Conservation (phyloP, 2,113 vertebrate species). For the Pterophyllum scalare region DNA sequence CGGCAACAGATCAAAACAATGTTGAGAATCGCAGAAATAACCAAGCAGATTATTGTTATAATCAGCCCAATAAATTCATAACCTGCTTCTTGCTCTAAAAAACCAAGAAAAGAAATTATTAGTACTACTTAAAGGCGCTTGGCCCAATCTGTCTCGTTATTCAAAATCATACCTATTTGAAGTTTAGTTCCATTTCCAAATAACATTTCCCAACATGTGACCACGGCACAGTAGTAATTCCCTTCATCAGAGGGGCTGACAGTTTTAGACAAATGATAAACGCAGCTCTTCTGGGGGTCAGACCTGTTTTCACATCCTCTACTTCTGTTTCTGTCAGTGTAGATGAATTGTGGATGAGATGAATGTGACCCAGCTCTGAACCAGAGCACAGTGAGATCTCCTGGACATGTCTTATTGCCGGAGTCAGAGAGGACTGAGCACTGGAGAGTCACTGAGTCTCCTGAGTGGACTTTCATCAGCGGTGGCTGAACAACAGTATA, state of each 20-base stretch:
- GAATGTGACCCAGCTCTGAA: not conserved
- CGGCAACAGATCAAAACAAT: not conserved
- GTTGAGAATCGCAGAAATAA: not conserved
- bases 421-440: not conserved
- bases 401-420: fast-evolving
- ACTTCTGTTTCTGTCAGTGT: not conserved
- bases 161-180: not conserved
- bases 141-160: not conserved
- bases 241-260: not conserved
- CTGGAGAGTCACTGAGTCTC: not conserved
- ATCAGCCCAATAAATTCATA: not conserved
- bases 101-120: not conserved
- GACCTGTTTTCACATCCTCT: fast-evolving
- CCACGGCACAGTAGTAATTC: not conserved
- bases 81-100: not conserved
- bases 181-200: conserved; percentile 1
- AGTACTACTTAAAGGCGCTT: not conserved
- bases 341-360: not conserved
- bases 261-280: not conserved
- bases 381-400: not conserved
- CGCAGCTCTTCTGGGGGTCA: not conserved
- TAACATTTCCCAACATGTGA: not conserved
- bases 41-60: not conserved
- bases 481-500: not conserved
- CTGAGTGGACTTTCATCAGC: not conserved